These are phyloP conservation scores for Lathronympha strigana DNA, from an alignment of 2,888 invertebrate genomes.

Conservation along the genomic window DNA sequence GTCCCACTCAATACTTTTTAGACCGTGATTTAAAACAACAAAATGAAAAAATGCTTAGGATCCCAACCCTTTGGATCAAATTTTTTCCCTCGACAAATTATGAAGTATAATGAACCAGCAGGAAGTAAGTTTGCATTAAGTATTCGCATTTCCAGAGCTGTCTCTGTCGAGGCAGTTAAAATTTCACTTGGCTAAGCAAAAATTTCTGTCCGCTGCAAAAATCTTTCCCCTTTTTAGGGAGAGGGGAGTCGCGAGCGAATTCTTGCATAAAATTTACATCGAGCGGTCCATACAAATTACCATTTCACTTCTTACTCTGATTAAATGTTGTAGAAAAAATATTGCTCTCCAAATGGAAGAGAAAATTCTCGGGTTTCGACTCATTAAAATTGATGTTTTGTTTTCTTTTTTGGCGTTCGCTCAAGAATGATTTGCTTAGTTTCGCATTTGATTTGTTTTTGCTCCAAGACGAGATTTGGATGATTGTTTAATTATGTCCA, in stretches of 20 bases:
- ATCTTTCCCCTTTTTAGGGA: slow-evolving; percentile 78
- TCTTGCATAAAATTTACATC: slow-evolving; percentile 84
- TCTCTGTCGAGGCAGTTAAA: slow-evolving; percentile 83
- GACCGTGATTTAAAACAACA: slow-evolving; percentile 41
- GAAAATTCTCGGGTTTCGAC: slow-evolving; percentile 81
- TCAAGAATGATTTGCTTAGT: slow-evolving; percentile 60
- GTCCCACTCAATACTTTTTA: slow-evolving; percentile 39
- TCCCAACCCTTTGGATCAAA: slow-evolving; percentile 67
- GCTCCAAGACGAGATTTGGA: slow-evolving; percentile 46
- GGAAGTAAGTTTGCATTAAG: slow-evolving; percentile 83
- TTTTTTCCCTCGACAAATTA: slow-evolving; percentile 75
- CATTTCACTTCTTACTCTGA: slow-evolving; percentile 84
- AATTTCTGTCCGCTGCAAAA: slow-evolving; percentile 83
- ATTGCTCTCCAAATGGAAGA: slow-evolving; percentile 81
- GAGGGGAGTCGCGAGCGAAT: slow-evolving; percentile 76
- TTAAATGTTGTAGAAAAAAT: slow-evolving; percentile 85
- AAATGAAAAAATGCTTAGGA: slow-evolving; percentile 40
- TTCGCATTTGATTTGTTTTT: slow-evolving; percentile 57
- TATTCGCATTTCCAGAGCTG: slow-evolving; percentile 81
- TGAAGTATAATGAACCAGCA: slow-evolving; percentile 82
- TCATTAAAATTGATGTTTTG: slow-evolving; percentile 82
- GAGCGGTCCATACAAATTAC: slow-evolving; percentile 84
- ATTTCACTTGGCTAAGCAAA: slow-evolving; percentile 84
- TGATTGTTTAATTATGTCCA: slow-evolving; percentile 42
- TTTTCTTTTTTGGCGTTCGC: slow-evolving; percentile 60